Evolutionary conservation across 2,797 vertebrate genomes (phyloP).

Genomic region (Ataeniobius toweri): DNA sequence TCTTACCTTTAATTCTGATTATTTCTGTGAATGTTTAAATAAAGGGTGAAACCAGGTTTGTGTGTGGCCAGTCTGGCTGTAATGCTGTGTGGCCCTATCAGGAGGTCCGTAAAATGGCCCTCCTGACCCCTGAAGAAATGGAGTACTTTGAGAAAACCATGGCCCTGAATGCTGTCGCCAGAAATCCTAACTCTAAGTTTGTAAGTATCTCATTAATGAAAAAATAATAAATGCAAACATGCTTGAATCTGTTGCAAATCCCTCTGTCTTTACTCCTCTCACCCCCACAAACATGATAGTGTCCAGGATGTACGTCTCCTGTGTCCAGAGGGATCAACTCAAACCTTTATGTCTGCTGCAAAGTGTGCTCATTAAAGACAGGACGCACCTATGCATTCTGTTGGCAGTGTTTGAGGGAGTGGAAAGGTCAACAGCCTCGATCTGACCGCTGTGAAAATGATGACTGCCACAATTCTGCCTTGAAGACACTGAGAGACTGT

Average conservation of each 20-base stretch:
- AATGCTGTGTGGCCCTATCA: constrained; percentile 54
- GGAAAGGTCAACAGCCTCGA: constrained; percentile 35
- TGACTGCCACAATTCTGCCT: constrained; percentile 12
- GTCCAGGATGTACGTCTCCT: constrained; percentile 2
- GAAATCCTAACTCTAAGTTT: not conserved
- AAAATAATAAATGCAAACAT: not conserved
- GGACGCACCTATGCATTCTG: constrained; percentile 22
- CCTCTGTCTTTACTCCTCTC: not conserved
- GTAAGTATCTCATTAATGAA: not conserved
- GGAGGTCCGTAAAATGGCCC: constrained; percentile 72
- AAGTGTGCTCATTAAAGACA: not conserved
- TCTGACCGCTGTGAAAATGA: constrained; percentile 45
- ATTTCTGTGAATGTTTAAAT: not conserved
- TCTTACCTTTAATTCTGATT: not conserved
- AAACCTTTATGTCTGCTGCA: constrained; percentile 2
- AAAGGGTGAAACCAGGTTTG: constrained; percentile 63
- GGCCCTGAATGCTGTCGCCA: constrained; percentile 12
- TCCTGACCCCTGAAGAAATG: constrained; percentile 65
- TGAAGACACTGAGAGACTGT: constrained; percentile 44
- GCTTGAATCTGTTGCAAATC: not conserved
- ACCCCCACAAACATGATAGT: not conserved
- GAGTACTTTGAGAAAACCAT: constrained; percentile 59
- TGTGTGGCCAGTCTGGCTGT: constrained; percentile 61
- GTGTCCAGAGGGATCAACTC: constrained; percentile 1
- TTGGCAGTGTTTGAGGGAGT: constrained; percentile 64